Evolutionary conservation across 2,113 vertebrate genomes (phyloP).

Genomic region (Taurulus bubalis): DNA sequence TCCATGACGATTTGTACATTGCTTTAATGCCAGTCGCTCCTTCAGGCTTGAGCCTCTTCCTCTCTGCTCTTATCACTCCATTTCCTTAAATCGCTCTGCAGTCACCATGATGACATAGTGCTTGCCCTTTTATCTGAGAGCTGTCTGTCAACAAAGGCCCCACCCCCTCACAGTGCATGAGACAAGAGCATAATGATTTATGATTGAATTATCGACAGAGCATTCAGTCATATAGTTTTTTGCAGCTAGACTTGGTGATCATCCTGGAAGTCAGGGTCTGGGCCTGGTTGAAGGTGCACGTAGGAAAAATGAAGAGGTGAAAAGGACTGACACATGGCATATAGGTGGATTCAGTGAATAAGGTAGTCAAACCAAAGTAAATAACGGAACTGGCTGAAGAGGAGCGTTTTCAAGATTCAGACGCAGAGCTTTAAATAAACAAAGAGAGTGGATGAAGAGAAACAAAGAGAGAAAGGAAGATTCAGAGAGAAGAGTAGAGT

Average conservation of each 20-base stretch:
- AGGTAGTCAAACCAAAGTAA: conserved; percentile 30
- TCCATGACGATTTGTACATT: conserved; percentile 47
- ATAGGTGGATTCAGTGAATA: background rate
- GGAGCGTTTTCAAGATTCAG: background rate
- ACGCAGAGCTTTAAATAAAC: conserved; percentile 37
- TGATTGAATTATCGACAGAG: conserved; percentile 43
- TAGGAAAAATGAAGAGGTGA: background rate
- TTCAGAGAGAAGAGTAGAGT: conserved; percentile 27
- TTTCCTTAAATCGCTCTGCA: conserved; percentile 75
- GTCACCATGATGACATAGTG: conserved; percentile 73
- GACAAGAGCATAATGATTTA: conserved; percentile 40
- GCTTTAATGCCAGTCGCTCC: conserved; percentile 80
- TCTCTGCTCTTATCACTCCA: conserved; percentile 78
- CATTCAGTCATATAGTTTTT: conserved; percentile 37
- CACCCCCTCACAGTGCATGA: conserved; percentile 36
- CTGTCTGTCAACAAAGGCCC: conserved; percentile 64
- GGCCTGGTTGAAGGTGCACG: background rate
- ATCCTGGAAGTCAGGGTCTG: background rate
- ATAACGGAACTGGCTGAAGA: conserved; percentile 18
- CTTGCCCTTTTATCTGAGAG: conserved; percentile 73
- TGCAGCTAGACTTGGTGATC: conserved; percentile 16
- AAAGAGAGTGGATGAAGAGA: conserved; percentile 36
- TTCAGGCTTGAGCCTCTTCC: conserved; percentile 72
- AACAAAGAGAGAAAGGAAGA: conserved; percentile 32
- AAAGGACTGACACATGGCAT: background rate